These are phyloP conservation scores for Andrena marginata DNA, from an alignment of 2,888 invertebrate species.

Conservation along the genomic window DNA sequence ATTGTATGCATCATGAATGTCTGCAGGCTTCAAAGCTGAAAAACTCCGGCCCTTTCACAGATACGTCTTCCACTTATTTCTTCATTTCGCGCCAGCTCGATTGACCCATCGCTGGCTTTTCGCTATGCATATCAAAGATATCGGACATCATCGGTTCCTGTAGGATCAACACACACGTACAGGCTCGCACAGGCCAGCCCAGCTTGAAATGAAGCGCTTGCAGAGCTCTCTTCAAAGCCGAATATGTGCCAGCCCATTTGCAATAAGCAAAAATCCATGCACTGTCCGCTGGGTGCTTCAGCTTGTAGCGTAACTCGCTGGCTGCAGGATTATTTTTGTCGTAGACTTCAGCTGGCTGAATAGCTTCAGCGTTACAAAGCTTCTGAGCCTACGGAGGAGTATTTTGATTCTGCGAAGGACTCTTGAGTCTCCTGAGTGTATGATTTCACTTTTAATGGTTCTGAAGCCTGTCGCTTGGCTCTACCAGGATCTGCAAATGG, in stretches of 20 bases:
- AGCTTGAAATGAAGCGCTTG: constrained; percentile 34
- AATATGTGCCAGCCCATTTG: constrained; percentile 39
- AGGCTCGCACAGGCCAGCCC: background rate
- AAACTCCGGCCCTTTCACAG: constrained; percentile 22
- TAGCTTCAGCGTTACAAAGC: background rate
- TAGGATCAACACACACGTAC: constrained; percentile 20
- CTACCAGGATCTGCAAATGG: too few species aligned
- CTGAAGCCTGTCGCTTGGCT: too few species aligned
- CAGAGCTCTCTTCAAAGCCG: constrained; percentile 30
- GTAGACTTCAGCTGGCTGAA: background rate
- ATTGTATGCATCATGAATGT: background rate
- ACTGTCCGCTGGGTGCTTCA: constrained; percentile 21
- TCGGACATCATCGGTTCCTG: constrained; percentile 24
- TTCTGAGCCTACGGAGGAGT: too few species aligned
- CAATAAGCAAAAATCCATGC: constrained; percentile 43
- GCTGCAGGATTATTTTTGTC: constrained; percentile 12
- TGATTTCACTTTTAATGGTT: too few species aligned
- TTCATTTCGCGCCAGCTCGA: constrained; percentile 39
- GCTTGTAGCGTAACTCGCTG: background rate
- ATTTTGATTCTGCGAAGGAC: too few species aligned
- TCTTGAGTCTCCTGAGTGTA: too few species aligned
- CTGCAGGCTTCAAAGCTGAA: constrained; percentile 5
- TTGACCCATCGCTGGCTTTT: constrained; percentile 28
- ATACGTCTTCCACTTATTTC: constrained; percentile 36
- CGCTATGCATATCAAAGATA: constrained; percentile 41